Evolutionary conservation across 1,140 invertebrate species (phyloP).

Genomic region (Sycophaga agraensis): DNA sequence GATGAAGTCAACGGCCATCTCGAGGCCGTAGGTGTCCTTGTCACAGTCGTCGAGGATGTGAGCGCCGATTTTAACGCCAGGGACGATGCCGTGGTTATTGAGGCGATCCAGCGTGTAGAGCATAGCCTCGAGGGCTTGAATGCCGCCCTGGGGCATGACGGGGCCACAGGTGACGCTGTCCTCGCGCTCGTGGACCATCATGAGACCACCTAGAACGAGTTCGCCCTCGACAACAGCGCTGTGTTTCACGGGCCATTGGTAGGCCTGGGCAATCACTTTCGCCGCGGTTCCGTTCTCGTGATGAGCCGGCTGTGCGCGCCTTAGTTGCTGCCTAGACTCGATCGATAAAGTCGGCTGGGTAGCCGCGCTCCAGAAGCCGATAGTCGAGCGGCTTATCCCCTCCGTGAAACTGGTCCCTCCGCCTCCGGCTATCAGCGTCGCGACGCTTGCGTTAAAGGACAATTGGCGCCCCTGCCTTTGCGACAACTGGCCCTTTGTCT

Average conservation of each 20-base stretch:
- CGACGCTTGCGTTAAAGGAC: neutral
- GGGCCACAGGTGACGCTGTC: slow-evolving; percentile 81
- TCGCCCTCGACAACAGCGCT: slow-evolving; percentile 85
- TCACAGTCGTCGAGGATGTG: slow-evolving; percentile 94
- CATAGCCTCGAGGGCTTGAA: slow-evolving; percentile 90
- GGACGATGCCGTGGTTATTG: slow-evolving; percentile 68
- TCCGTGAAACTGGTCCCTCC: too few species aligned
- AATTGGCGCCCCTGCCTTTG: too few species aligned
- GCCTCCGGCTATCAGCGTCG: too few species aligned
- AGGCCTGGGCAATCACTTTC: too few species aligned
- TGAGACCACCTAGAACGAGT: slow-evolving; percentile 81
- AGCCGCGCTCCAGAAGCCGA: too few species aligned
- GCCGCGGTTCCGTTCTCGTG: too few species aligned
- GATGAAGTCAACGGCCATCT: slow-evolving; percentile 96
- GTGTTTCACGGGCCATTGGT: slow-evolving; percentile 80
- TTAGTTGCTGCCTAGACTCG: too few species aligned
- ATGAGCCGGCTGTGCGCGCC: too few species aligned
- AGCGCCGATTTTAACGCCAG: slow-evolving; percentile 81
- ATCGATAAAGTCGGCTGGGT: too few species aligned
- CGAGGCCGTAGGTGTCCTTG: slow-evolving; percentile 92
- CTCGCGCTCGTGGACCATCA: slow-evolving; percentile 95
- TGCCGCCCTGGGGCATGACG: slow-evolving; percentile 92
- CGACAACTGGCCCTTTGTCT: too few species aligned
- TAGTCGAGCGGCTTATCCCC: too few species aligned
- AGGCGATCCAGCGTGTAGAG: slow-evolving; percentile 85